Conservation (phyloP, 1,140 invertebrate genomes). For the Capitella teleta region DNA sequence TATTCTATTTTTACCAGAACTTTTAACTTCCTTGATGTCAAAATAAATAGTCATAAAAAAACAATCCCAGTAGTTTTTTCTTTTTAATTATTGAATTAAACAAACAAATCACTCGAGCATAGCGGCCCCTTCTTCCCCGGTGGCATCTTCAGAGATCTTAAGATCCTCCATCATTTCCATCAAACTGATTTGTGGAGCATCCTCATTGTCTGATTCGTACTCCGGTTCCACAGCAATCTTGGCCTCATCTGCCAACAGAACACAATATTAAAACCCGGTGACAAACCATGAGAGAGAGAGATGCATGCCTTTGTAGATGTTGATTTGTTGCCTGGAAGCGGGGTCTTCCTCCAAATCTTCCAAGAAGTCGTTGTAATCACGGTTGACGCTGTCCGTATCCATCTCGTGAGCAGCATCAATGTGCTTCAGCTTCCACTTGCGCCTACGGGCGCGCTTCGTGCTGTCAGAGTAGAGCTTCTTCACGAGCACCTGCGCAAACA, state of each 20-base stretch:
- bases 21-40: no score
- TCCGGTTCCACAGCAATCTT: constrained; percentile 40
- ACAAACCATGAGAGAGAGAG: neutral
- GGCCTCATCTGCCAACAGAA: constrained; percentile 21
- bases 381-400: no score
- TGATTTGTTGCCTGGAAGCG: constrained; percentile 74
- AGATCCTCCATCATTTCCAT: constrained; percentile 97
- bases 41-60: no score
- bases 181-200: constrained; percentile 71
- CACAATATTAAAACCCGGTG: constrained; percentile 3
- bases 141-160: constrained; percentile 38
- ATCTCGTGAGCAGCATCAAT: no score
- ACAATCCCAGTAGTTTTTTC: no score
- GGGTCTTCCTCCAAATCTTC: constrained; percentile 95
- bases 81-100: no score
- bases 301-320: constrained; percentile 69
- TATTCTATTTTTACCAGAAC: no score
- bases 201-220: constrained; percentile 50
- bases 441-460: constrained; percentile 53
- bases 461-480: constrained; percentile 82
- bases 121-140: constrained; percentile 30
- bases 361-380: constrained; percentile 89
- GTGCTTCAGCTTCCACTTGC: constrained; percentile 89
- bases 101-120: constrained; percentile 41
- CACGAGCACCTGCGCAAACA: constrained; percentile 57